Evolutionary conservation across 92 coral and sea anemone genomes (phyloP), one percentile per base, ranked within the genome.

Genomic region (Zoanthus sociatus): DNA sequence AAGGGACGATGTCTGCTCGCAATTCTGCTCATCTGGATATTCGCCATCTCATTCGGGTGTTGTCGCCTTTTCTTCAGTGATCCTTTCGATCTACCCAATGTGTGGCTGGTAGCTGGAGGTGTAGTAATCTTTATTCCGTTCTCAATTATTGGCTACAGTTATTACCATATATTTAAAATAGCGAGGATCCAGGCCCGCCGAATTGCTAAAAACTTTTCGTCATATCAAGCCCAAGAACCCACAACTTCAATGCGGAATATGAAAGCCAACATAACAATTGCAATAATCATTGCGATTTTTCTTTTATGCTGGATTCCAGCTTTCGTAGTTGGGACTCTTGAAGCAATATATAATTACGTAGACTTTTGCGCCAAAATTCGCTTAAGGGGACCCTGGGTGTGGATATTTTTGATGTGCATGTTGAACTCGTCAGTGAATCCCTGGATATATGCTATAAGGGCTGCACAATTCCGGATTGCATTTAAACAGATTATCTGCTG

Each of bases 1-100:
- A 81, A 66, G 47, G 16, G 46, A 4, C 85, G 85, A 20, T 81
- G 85, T 31, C 47, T 81, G 3, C 32, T 21, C 21, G 73, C 75
- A 6, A 81, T 81, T 45, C n/a, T 81, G 31, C 54, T 50, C 1
- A 45, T 81, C 3, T 81, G 85, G 75, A 10, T 46, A 0, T 81
- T 81, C 45, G 75, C 85, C 11, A 44, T 64, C 46, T 21, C 56
- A 66, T 81, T 81, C 14, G 85, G 85, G 4, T 81, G 85, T 21
- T 81, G 85, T 42, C 85, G 85, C 7, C 85, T 81, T n/a, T 81
- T 81, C 55, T 81, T 81, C 21, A 73, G 64, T 46, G 85, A 81
- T 15, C 85, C 85, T 13, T 42, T 45, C 8, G 44, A 18, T 6
- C 30, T 81, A 14, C 85, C 85, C 45, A 81, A 81, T 58, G 85